These are phyloP conservation scores for Lagenorhynchus albirostris DNA, from an alignment of 2,113 vertebrate genomes.

Conservation along the genomic window DNA sequence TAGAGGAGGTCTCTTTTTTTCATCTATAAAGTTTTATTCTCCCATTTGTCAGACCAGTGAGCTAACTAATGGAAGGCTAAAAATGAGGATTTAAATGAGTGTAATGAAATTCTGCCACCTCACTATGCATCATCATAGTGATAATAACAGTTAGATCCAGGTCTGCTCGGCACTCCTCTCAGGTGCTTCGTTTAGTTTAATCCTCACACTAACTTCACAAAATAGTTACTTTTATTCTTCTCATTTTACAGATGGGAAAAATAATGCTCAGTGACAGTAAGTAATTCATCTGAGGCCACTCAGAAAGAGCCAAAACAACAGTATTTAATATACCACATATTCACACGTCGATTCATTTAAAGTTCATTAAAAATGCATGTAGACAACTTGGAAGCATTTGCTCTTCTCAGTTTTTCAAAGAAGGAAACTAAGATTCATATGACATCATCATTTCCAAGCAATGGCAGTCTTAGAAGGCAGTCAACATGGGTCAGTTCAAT, in stretches of 20 bases:
- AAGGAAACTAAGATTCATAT: not conserved
- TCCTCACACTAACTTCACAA: not conserved
- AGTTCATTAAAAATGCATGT: not conserved
- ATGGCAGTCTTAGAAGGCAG: not conserved
- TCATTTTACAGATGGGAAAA: not conserved
- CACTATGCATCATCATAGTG: rapidly evolving
- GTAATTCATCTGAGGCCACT: not conserved
- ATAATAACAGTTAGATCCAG: not conserved
- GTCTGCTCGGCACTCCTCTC: rapidly evolving
- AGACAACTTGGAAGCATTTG: not conserved
- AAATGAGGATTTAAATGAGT: not conserved
- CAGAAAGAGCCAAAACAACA: not conserved
- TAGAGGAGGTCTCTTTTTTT: not conserved
- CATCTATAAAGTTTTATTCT: not conserved
- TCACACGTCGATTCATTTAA: not conserved
- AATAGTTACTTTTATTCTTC: not conserved
- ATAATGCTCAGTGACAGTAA: not conserved
- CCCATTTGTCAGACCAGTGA: not conserved
- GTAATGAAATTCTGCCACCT: rapidly evolving
- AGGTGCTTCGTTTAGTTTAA: not conserved
- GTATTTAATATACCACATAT: not conserved
- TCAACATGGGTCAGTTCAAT: not conserved
- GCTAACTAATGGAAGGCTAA: not conserved
- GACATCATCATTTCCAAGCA: not conserved
- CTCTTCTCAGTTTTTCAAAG: not conserved